Evolutionary conservation across 2,113 vertebrate species (phyloP).

Genomic region (Sinocyclocheilus anshuiensis): DNA sequence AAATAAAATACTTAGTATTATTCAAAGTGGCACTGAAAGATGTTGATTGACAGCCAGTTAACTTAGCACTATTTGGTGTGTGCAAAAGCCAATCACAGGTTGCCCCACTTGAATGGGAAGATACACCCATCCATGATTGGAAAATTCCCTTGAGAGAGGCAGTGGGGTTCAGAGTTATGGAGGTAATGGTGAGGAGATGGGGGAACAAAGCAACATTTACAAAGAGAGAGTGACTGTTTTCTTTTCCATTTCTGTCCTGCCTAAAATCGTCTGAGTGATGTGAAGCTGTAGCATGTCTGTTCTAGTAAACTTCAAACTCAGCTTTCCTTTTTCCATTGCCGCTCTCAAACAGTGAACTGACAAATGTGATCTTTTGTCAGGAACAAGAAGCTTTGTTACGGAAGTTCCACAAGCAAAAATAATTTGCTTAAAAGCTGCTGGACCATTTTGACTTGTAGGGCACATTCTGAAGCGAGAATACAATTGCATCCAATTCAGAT

Average conservation of each 20-base stretch:
- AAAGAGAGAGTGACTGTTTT: constrained; percentile 73
- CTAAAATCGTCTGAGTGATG: constrained; percentile 74
- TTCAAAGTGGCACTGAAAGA: constrained; percentile 11
- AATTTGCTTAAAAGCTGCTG: constrained; percentile 45
- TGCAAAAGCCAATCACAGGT: constrained; percentile 32
- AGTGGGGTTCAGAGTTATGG: constrained; percentile 52
- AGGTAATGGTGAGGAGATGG: constrained; percentile 55
- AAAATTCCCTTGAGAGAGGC: constrained; percentile 50
- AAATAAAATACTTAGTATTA: constrained; percentile 8
- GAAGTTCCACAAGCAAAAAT: constrained; percentile 57
- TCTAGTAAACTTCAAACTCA: constrained; percentile 70
- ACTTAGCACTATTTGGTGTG: neutral
- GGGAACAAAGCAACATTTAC: constrained; percentile 71
- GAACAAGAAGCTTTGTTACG: constrained; percentile 55
- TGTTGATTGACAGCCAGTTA: constrained; percentile 11
- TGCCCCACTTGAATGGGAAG: constrained; percentile 41
- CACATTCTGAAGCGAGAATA: neutral
- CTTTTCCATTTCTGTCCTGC: constrained; percentile 75
- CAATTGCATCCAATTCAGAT: constrained; percentile 21
- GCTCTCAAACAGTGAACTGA: constrained; percentile 58
- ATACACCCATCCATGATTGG: constrained; percentile 32
- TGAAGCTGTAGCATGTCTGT: constrained; percentile 72
- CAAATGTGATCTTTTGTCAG: constrained; percentile 60
- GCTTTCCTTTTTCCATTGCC: constrained; percentile 51
- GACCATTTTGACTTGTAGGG: constrained; percentile 34